Evolutionary conservation across 2,888 invertebrate genomes (phyloP).

Genomic region (Caenorhabditis becei): DNA sequence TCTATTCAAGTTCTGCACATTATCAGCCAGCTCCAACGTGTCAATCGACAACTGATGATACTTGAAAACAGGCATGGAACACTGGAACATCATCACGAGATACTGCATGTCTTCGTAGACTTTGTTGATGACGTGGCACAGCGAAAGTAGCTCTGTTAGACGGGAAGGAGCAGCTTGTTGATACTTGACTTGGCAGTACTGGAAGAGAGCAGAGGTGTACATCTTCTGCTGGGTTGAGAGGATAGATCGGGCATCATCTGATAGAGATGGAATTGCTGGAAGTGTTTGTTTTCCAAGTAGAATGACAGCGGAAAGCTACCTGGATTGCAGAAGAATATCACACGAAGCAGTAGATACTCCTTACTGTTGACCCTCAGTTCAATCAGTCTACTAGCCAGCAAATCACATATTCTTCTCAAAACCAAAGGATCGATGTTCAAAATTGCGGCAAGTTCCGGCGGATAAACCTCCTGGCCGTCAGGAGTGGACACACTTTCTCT

Average conservation of each 20-base stretch:
- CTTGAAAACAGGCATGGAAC: background rate
- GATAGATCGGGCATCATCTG: background rate
- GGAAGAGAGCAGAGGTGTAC: constrained; percentile 27
- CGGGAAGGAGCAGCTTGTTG: constrained; percentile 28
- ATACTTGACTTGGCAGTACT: constrained; percentile 27
- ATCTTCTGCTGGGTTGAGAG: constrained; percentile 15
- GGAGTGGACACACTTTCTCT: background rate
- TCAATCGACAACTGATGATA: background rate
- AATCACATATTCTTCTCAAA: background rate
- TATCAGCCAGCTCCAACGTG: background rate
- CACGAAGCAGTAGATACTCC: background rate
- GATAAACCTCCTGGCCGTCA: background rate
- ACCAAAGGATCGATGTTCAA: background rate
- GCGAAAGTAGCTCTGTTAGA: constrained; percentile 32
- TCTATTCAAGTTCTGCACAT: too few species aligned
- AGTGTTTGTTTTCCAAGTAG: background rate
- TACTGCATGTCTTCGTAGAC: constrained; percentile 33
- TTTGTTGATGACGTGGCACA: constrained; percentile 28
- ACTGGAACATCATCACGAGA: background rate
- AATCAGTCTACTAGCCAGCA: background rate
- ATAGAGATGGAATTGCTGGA: background rate
- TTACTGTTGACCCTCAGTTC: background rate
- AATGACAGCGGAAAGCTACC: background rate
- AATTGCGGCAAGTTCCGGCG: background rate
- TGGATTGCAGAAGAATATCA: background rate